These are phyloP conservation scores for Stichopus chloronotus DNA, from an alignment of 35 echinoderm and acorn worm species.

Conservation along the genomic window DNA sequence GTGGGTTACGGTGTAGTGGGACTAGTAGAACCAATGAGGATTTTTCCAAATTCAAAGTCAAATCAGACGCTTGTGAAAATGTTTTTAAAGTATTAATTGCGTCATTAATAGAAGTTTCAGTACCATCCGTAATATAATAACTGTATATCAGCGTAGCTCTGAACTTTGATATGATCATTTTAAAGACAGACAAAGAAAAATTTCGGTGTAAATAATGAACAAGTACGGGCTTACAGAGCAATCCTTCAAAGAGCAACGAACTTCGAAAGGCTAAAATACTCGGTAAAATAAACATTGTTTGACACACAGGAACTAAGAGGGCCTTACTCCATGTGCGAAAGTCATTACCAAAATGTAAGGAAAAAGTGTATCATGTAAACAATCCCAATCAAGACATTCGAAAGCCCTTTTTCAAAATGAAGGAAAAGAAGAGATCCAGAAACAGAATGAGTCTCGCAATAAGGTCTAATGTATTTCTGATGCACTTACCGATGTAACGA, in stretches of 20 bases:
- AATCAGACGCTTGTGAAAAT: neutral
- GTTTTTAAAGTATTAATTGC: neutral
- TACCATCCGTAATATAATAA: slow-evolving; percentile 15
- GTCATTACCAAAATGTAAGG: neutral
- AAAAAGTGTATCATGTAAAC: neutral
- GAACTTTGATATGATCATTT: neutral
- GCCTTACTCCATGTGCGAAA: neutral
- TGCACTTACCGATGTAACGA: neutral
- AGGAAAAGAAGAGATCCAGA: neutral
- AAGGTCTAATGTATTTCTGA: neutral
- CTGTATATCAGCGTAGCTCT: neutral
- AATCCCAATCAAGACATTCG: neutral
- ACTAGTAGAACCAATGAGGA: too few relatives aligned
- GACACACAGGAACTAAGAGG: neutral
- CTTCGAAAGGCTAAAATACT: neutral
- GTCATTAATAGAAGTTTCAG: neutral
- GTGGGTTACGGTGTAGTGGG: too few relatives aligned
- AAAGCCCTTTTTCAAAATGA: neutral
- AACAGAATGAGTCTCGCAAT: neutral
- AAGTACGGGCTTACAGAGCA: neutral
- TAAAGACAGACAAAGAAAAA: neutral
- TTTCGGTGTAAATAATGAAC: neutral
- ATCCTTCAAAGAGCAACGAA: neutral
- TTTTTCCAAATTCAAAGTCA: neutral
- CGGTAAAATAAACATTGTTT: neutral